Percentiles rank a stretch among this genome's conserved stretches.
phyloP scores from a whole-genome alignment of 2,113 vertebrate genomes.

The Thunnus maccoyii region DNA sequence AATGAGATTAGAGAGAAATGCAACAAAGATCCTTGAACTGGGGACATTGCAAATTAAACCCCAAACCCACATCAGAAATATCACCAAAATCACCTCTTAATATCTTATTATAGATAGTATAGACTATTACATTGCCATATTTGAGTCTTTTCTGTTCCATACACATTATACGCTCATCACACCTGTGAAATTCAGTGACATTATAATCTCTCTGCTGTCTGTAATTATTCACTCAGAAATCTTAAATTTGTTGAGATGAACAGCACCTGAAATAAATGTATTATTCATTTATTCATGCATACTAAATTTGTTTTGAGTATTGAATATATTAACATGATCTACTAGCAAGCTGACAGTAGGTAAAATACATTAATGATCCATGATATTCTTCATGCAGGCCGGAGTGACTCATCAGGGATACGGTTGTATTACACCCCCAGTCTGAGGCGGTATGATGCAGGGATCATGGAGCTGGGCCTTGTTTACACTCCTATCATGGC shows the following conservation, averaged over 20 bases:
- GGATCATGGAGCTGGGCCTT: conserved; percentile 97
- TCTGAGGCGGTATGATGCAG: conserved; percentile 87
- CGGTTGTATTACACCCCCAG: conserved; percentile 90
- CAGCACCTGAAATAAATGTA: not conserved
- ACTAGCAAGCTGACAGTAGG: not conserved
- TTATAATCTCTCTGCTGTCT: not conserved
- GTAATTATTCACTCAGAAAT: not conserved
- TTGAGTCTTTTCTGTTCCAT: not conserved
- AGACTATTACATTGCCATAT: too few species aligned
- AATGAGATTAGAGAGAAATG: too few species aligned
- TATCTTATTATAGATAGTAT: not conserved
- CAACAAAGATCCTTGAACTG: too few species aligned
- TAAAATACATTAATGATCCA: not conserved
- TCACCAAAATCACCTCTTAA: not conserved
- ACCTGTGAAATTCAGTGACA: not conserved
- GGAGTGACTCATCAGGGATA: conserved; percentile 91
- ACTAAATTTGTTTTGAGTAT: not conserved
- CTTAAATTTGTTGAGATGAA: not conserved
- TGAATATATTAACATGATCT: conserved; percentile 2
- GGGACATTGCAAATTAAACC: not conserved
- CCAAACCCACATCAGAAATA: not conserved
- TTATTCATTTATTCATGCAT: not conserved
- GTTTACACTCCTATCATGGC: conserved; percentile 96
- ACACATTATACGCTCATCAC: not conserved
- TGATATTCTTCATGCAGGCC: conserved; percentile 78